phyloP scores from a whole-genome alignment of 1,140 invertebrate genomes.

The Drosophila nebulosa region DNA sequence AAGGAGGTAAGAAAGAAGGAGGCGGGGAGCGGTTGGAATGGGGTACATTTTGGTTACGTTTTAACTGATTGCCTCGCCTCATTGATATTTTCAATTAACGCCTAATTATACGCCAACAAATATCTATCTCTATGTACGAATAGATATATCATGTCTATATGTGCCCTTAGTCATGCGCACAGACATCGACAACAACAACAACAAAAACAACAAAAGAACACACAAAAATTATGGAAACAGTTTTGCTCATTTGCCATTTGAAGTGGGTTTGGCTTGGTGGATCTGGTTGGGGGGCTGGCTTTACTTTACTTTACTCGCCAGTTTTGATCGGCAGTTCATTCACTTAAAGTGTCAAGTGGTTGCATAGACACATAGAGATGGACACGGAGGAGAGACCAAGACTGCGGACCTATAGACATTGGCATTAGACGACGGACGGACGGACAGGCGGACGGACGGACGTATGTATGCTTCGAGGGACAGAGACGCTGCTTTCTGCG shows the following conservation, averaged over 20 bases:
- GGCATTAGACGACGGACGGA: constrained; percentile 11
- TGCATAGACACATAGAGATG: background rate
- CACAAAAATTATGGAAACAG: background rate
- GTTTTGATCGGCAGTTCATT: constrained; percentile 21
- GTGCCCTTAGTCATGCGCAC: constrained; percentile 24
- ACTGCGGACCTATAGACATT: background rate
- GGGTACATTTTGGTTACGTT: background rate
- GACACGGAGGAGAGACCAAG: background rate
- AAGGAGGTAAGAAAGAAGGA: too few species aligned
- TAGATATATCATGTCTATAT: background rate
- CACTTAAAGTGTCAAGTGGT: constrained; percentile 69
- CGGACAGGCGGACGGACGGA: constrained; percentile 10
- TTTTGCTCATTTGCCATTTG: constrained; percentile 26
- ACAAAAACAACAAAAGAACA: background rate
- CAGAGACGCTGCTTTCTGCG: background rate
- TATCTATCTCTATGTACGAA: background rate
- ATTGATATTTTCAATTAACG: constrained; percentile 72
- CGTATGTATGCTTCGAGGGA: too few species aligned
- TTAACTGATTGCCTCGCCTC: constrained; percentile 4
- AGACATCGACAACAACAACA: too few species aligned
- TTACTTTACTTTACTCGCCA: constrained; percentile 12
- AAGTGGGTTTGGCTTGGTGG: constrained; percentile 25
- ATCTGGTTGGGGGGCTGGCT: too few species aligned
- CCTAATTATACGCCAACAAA: constrained; percentile 44
- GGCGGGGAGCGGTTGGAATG: background rate